Evolutionary conservation across 2,888 invertebrate genomes (phyloP), one percentile per base, ranked within the genome.

Genomic region (Mimachlamys varia): DNA sequence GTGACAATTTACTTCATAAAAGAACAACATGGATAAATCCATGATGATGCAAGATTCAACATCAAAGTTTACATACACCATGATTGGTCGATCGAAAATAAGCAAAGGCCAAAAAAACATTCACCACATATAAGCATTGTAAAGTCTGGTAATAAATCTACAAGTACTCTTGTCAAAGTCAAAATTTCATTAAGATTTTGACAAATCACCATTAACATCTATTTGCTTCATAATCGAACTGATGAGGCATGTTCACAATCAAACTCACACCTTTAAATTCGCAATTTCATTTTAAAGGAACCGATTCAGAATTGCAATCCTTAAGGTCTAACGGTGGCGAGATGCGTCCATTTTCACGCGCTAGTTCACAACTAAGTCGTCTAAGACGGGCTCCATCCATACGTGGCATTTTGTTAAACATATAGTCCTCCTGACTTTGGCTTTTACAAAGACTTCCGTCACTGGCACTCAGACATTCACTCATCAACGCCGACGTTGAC

Each of bases 281-380:
- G 53, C 15, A 15, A 53, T 19, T 53, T 53, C n/a, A 76, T 76
- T 76, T 76, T 33, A 76, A 76, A 76, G 76, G 76, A 76, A 76
- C 76, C 0, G 76, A 76, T 76, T 76, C 76, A 27, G 76, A 76
- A 27, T 27, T 76, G 7, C 76, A 76, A 76, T 76, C 76, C 33
- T 76, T 76, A 76, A 76, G 89, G 88, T 90, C 91, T 19, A 90
- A 89, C 12, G 91, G 88, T 13, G 94, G 95, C 53, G 94, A 94
- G 88, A 95, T 94, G 10, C 95, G 91, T 13, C 95, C 95, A 88
- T 94, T 94, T 89, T 95, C 91, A 88, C 94, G 92, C 22, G 95
- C 95, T 19, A 95, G 92, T 91, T 95, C 95, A 91, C 95, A 95
- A 90, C 95, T 95, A 58, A 92, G 92, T 49, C 94, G 94, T 33